These are phyloP conservation scores for Polyommatus icarus DNA, from an alignment of 2,888 invertebrate genomes.

Conservation along the genomic window DNA sequence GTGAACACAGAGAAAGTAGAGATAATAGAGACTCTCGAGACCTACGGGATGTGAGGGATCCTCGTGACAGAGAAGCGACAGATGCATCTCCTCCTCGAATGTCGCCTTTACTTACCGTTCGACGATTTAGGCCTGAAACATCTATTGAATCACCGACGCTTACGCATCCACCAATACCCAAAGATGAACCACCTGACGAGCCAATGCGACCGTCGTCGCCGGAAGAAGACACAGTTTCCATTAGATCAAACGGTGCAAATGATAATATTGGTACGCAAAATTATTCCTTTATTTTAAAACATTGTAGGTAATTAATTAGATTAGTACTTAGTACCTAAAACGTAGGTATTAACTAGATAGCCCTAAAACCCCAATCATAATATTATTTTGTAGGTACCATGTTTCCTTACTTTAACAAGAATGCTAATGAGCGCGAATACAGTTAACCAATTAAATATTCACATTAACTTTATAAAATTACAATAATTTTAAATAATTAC, in stretches of 20 bases:
- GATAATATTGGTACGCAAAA: constrained; percentile 75
- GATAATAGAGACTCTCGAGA: constrained; percentile 52
- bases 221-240: constrained; percentile 80
- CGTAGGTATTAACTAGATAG: too few relatives aligned
- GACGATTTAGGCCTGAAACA: constrained; percentile 69
- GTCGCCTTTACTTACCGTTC: constrained; percentile 72
- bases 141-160: constrained; percentile 61
- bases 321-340: too few relatives aligned
- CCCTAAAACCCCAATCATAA: too few relatives aligned
- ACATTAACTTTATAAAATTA: too few relatives aligned
- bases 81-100: constrained; percentile 75
- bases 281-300: background rate
- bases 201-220: constrained; percentile 78
- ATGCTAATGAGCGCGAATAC: too few relatives aligned
- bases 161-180: constrained; percentile 76
- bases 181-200: constrained; percentile 78
- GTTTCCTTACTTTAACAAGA: too few relatives aligned
- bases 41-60: constrained; percentile 60
- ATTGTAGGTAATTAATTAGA: too few relatives aligned
- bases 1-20: constrained; percentile 51
- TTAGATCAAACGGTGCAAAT: constrained; percentile 76
- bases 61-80: constrained; percentile 64
- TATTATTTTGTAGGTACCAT: too few relatives aligned
- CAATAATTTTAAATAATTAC: too few relatives aligned
- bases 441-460: too few relatives aligned